phyloP scores from a whole-genome alignment of 2,113 vertebrate genomes.

The Erythrocercus mccallii region DNA sequence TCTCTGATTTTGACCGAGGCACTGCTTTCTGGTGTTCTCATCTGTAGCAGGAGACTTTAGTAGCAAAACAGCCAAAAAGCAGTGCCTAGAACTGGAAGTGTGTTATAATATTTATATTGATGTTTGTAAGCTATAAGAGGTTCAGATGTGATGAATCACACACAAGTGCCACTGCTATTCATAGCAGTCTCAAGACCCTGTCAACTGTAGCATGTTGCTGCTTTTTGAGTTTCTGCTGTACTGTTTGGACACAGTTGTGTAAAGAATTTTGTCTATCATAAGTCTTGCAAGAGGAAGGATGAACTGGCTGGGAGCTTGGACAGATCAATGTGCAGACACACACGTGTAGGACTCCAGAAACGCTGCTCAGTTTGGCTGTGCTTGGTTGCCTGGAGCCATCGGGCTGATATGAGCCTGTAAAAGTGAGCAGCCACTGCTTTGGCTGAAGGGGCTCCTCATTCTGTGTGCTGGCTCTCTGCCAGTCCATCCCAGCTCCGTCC shows the following conservation, averaged over 20 bases:
- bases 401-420: not conserved
- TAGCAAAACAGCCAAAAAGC: not conserved
- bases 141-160: not conserved
- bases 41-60: not conserved
- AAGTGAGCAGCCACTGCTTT: not conserved
- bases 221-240: not conserved
- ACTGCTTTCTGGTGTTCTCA: not conserved
- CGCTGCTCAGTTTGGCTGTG: not conserved
- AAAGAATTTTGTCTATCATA: not conserved
- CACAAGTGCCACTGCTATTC: not conserved
- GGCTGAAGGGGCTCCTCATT: not conserved
- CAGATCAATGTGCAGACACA: not conserved
- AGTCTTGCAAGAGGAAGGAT: not conserved
- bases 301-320: fast-evolving
- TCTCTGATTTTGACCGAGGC: not conserved
- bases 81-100: not conserved
- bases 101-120: not conserved
- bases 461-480: not conserved
- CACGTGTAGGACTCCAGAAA: not conserved
- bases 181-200: not conserved
- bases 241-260: not conserved
- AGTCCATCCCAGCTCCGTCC: not conserved
- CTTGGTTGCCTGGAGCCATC: not conserved
- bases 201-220: not conserved
- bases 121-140: not conserved